phyloP scores from a whole-genome alignment of 2,797 vertebrate genomes.

The Alauda arvensis region DNA sequence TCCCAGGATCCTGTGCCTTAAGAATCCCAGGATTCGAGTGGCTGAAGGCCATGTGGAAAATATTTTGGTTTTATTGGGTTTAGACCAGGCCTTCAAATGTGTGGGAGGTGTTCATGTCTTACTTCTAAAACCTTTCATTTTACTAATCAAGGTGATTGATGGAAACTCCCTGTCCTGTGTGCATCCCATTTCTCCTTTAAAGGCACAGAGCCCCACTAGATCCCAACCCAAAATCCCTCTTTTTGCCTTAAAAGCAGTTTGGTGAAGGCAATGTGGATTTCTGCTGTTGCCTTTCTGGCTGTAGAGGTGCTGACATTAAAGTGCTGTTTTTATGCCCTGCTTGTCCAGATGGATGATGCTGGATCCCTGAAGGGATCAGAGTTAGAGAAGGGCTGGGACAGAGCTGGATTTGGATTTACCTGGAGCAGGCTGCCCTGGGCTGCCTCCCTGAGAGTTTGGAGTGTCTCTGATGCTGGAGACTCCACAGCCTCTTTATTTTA shows the following conservation, averaged over 20 bases:
- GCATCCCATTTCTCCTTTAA: neutral
- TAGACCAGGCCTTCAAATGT: neutral
- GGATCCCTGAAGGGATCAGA: neutral
- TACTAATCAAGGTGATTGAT: neutral
- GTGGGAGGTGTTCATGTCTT: neutral
- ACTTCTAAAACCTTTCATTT: neutral
- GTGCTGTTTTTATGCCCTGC: neutral
- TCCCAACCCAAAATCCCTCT: neutral
- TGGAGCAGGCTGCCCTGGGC: neutral
- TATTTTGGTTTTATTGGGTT: neutral
- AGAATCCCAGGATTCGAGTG: neutral
- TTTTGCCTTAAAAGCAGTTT: neutral
- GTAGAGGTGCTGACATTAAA: neutral
- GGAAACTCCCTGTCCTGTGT: neutral
- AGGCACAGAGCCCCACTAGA: fast-evolving
- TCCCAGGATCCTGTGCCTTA: neutral
- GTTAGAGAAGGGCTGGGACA: neutral
- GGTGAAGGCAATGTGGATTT: neutral
- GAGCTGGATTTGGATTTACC: neutral
- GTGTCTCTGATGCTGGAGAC: neutral
- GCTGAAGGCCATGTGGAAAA: neutral
- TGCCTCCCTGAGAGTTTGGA: neutral
- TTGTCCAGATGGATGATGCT: neutral
- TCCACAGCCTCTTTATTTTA: neutral
- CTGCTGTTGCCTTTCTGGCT: neutral